Percentiles rank a stretch among this genome's conserved stretches.
Evolutionary conservation across 2,113 vertebrate genomes (phyloP).

Genomic region (Zeus faber): DNA sequence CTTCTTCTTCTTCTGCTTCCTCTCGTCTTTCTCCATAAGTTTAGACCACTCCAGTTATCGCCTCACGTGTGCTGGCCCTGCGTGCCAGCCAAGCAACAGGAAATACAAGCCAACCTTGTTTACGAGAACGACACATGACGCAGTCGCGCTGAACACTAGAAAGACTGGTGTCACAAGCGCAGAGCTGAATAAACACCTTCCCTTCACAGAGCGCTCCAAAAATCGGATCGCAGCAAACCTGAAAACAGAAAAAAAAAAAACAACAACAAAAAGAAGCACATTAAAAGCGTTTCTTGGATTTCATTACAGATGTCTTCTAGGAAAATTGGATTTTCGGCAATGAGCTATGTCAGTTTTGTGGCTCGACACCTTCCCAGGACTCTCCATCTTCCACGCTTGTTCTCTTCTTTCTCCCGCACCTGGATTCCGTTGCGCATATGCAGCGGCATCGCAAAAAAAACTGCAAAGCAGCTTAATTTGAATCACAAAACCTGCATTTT

Average conservation of each 20-base stretch:
- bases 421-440: no score
- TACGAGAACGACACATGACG: constrained; percentile 41
- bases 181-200: constrained; percentile 45
- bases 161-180: constrained; percentile 35
- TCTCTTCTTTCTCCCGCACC: no score
- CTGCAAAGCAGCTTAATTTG: constrained; percentile 39
- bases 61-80: neutral
- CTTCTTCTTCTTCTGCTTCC: no score
- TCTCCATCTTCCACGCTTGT: no score
- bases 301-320: neutral
- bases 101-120: constrained; percentile 68
- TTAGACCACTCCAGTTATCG: neutral
- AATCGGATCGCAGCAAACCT: constrained; percentile 2
- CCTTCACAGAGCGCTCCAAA: constrained; percentile 4
- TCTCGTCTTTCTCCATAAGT: no score
- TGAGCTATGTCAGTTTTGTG: constrained; percentile 54
- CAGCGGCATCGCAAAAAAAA: constrained; percentile 49
- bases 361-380: constrained; percentile 37
- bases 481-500: constrained; percentile 38
- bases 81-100: constrained; percentile 55
- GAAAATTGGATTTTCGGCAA: neutral
- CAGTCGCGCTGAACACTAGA: constrained; percentile 39
- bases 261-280: no score
- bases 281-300: neutral
- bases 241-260: constrained; percentile 44